phyloP scores from a whole-genome alignment of 2,113 vertebrate genomes.

The Protobothrops mucrosquamatus region DNA sequence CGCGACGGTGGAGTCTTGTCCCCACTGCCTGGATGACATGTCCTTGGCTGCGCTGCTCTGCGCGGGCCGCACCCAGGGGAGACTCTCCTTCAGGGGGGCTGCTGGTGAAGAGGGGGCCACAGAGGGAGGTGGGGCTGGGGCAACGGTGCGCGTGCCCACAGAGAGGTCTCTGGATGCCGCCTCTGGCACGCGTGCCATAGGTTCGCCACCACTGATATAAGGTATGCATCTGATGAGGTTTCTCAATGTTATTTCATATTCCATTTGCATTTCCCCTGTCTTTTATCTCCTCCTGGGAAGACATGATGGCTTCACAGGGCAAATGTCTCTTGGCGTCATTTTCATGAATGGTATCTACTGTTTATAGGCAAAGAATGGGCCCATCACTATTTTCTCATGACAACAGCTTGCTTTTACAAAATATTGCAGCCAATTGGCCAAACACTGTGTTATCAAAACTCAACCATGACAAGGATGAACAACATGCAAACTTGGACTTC shows the following conservation, averaged over 20 bases:
- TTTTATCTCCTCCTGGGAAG: background rate
- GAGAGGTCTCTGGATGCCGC: too few species aligned
- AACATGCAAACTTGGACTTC: background rate
- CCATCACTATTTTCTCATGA: background rate
- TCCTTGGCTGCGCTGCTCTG: too few species aligned
- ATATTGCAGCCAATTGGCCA: background rate
- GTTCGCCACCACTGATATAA: background rate
- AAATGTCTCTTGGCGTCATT: background rate
- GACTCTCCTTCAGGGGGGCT: too few species aligned
- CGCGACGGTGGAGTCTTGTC: too few species aligned
- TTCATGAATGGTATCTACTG: background rate
- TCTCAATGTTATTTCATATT: background rate
- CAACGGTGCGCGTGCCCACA: too few species aligned
- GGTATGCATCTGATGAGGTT: background rate
- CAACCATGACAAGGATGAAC: background rate
- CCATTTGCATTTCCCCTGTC: background rate
- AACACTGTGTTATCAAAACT: background rate
- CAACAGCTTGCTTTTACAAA: background rate
- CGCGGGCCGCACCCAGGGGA: too few species aligned
- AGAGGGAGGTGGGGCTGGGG: too few species aligned
- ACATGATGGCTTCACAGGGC: background rate
- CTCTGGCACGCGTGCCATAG: too few species aligned
- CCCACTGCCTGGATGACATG: too few species aligned
- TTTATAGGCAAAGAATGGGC: background rate
- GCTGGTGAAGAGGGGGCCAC: too few species aligned